phyloP scores from a whole-genome alignment of 2,888 invertebrate species.

The Drosophila paramelanica region DNA sequence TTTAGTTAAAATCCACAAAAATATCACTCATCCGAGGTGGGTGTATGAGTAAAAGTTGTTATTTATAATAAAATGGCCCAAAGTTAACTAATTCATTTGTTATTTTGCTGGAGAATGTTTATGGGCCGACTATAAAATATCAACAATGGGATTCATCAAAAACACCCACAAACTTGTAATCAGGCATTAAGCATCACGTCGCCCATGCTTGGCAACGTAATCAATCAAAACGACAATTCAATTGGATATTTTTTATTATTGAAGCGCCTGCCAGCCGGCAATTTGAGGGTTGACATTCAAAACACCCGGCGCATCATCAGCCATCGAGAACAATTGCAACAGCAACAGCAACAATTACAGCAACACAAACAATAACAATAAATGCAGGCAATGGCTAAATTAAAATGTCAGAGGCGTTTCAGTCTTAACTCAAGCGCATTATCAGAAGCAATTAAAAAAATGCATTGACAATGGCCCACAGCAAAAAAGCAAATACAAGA shows the following conservation, averaged over 20 bases:
- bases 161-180: slow-evolving; percentile 38
- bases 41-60: slow-evolving; percentile 23
- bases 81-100: background rate
- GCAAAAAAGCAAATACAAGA: slow-evolving; percentile 3
- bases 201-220: slow-evolving; percentile 52
- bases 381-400: slow-evolving; percentile 60
- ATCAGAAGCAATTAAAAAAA: slow-evolving; percentile 73
- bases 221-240: slow-evolving; percentile 69
- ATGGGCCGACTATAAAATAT: slow-evolving; percentile 10
- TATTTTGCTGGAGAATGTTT: slow-evolving; percentile 11
- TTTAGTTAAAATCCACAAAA: slow-evolving; percentile 59
- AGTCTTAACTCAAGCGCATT: slow-evolving; percentile 70
- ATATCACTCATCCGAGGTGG: slow-evolving; percentile 51
- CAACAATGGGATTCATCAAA: slow-evolving; percentile 7
- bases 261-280: slow-evolving; percentile 43
- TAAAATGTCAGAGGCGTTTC: slow-evolving; percentile 67
- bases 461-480: slow-evolving; percentile 49
- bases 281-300: slow-evolving; percentile 50
- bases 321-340: slow-evolving; percentile 26
- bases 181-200: slow-evolving; percentile 10
- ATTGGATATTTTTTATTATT: slow-evolving; percentile 60
- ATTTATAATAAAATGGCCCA: slow-evolving; percentile 14
- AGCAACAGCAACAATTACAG: slow-evolving; percentile 20
- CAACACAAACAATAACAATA: slow-evolving; percentile 41
- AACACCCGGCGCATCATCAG: slow-evolving; percentile 31